A percentile compares a stretch with the other conserved stretches of the same genome.
Evolutionary conservation across 2,888 invertebrate genomes (phyloP).

Genomic region (Rotaria magnacalcarata): DNA sequence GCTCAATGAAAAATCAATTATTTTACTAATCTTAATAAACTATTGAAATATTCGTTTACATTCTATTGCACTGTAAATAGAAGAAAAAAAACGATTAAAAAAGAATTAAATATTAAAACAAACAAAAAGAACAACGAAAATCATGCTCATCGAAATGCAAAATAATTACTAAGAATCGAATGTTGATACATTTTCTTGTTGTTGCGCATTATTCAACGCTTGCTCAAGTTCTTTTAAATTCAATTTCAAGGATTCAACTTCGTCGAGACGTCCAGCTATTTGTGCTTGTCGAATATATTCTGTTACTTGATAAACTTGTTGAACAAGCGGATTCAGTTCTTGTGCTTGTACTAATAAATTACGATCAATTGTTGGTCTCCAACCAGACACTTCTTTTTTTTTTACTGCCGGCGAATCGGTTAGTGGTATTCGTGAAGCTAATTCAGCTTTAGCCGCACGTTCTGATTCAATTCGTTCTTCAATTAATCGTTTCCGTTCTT

Average conservation of each 20-base stretch:
- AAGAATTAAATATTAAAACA: background rate
- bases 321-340: background rate
- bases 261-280: background rate
- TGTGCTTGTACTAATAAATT: background rate
- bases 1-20: background rate
- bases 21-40: background rate
- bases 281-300: background rate
- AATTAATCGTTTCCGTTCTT: background rate
- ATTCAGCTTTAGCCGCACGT: background rate
- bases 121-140: background rate
- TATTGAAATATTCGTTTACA: background rate
- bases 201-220: background rate
- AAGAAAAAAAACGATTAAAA: too few relatives aligned
- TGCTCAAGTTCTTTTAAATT: constrained; percentile 9
- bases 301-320: constrained; percentile 26
- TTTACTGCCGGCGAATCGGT: background rate
- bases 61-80: constrained; percentile 16
- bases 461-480: background rate
- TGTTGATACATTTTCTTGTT: background rate
- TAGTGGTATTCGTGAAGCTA: background rate
- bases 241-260: background rate
- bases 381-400: background rate
- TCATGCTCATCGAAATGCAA: background rate
- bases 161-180: background rate
- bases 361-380: constrained; percentile 23